These are phyloP conservation scores for Cephus nigrinus DNA, from an alignment of 2,888 invertebrate species.

Conservation along the genomic window DNA sequence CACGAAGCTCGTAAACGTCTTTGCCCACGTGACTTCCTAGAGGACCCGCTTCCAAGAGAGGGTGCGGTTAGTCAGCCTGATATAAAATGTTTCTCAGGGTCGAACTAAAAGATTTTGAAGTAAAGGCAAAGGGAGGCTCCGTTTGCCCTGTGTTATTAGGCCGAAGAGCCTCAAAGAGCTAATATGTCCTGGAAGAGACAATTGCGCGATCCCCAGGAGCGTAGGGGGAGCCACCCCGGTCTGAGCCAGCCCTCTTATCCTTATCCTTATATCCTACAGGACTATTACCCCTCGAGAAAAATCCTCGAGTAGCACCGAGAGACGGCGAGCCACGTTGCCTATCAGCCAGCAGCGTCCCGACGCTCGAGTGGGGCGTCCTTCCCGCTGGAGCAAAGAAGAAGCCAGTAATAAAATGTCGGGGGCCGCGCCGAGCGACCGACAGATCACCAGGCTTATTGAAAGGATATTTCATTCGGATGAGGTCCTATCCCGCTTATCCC, in stretches of 20 bases:
- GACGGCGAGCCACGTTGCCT: slow-evolving; percentile 2
- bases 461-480: slow-evolving; percentile 63
- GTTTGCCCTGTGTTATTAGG: slow-evolving; percentile 30
- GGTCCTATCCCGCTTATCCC: slow-evolving; percentile 54
- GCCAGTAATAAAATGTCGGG: slow-evolving; percentile 62
- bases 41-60: background rate
- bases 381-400: background rate
- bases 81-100: slow-evolving; percentile 8
- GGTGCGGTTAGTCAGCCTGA: background rate
- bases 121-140: slow-evolving; percentile 7
- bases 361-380: background rate
- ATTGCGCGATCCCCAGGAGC: slow-evolving; percentile 30
- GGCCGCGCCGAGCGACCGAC: slow-evolving; percentile 61
- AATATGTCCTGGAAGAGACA: slow-evolving; percentile 56
- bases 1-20: background rate
- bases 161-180: slow-evolving; percentile 51
- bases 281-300: slow-evolving; percentile 25
- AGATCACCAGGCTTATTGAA: slow-evolving; percentile 64
- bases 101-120: slow-evolving; percentile 13
- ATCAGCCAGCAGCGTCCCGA: background rate
- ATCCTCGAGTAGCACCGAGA: slow-evolving; percentile 36
- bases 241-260: slow-evolving; percentile 9
- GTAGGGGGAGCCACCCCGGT: background rate
- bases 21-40: background rate
- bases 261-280: slow-evolving; percentile 33